Evolutionary conservation across 2,797 vertebrate species (phyloP).

Genomic region (Sylvilagus floridanus): DNA sequence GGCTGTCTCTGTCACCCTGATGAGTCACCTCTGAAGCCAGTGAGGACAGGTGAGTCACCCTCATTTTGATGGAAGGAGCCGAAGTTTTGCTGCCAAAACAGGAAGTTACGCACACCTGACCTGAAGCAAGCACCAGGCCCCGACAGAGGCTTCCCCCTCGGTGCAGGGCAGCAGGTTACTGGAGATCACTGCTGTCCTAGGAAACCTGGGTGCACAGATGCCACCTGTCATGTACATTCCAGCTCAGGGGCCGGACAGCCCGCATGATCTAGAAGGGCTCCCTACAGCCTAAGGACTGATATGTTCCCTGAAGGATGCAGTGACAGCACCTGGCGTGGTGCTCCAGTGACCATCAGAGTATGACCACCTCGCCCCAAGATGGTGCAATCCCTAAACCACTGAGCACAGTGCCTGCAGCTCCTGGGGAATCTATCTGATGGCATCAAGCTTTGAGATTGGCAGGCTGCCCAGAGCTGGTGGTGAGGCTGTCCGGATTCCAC

Average conservation of each 20-base stretch:
- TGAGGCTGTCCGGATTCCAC: neutral
- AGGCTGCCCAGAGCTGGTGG: neutral
- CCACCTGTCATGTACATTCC: neutral
- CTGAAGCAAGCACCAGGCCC: neutral
- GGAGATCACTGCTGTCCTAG: neutral
- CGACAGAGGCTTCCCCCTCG: neutral
- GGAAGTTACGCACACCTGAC: neutral
- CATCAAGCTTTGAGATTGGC: neutral
- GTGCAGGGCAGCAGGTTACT: neutral
- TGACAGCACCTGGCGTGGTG: neutral
- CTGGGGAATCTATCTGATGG: neutral
- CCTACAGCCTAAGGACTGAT: neutral
- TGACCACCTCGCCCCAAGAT: accelerated
- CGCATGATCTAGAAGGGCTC: neutral
- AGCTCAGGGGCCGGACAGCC: neutral
- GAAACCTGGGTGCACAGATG: neutral
- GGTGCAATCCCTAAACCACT: neutral
- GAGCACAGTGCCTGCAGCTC: neutral
- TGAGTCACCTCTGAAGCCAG: conserved; percentile 46
- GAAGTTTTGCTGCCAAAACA: neutral
- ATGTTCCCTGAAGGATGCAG: neutral
- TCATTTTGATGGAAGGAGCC: conserved; percentile 37
- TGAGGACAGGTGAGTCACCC: conserved; percentile 52
- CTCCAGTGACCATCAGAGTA: too few relatives aligned
- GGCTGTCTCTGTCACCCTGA: neutral